Percentiles rank a stretch among this genome's conserved stretches.
Evolutionary conservation across 2,113 vertebrate species (phyloP).

Genomic region (Uropsilus gracilis): DNA sequence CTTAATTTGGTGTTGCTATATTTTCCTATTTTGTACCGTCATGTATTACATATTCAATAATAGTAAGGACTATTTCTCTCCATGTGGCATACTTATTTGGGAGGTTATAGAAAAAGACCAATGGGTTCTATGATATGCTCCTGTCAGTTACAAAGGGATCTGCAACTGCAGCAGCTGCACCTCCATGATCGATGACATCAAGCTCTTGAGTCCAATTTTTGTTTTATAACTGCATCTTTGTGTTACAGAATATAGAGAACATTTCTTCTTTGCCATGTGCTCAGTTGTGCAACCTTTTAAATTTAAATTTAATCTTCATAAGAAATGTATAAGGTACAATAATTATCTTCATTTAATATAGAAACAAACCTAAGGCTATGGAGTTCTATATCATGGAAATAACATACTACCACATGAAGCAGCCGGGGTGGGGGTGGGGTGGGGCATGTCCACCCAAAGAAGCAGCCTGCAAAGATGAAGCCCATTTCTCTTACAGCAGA

Average conservation of each 20-base stretch:
- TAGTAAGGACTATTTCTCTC: neutral
- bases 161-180: neutral
- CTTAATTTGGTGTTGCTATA: neutral
- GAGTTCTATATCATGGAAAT: neutral
- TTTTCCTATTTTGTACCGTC: neutral
- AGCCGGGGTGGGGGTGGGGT: neutral
- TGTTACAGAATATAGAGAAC: neutral
- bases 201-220: neutral
- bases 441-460: neutral
- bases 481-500: neutral
- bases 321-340: neutral
- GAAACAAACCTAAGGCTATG: neutral
- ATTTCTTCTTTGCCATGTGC: neutral
- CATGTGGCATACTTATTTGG: neutral
- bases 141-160: neutral
- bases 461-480: neutral
- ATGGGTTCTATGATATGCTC: neutral
- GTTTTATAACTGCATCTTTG: neutral
- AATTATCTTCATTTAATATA: neutral
- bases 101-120: neutral
- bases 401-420: neutral
- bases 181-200: neutral
- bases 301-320: neutral
- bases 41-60: neutral
- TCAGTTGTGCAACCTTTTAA: neutral